Conservation (phyloP, 2,888 invertebrate genomes). For the Notodonta ziczac region DNA sequence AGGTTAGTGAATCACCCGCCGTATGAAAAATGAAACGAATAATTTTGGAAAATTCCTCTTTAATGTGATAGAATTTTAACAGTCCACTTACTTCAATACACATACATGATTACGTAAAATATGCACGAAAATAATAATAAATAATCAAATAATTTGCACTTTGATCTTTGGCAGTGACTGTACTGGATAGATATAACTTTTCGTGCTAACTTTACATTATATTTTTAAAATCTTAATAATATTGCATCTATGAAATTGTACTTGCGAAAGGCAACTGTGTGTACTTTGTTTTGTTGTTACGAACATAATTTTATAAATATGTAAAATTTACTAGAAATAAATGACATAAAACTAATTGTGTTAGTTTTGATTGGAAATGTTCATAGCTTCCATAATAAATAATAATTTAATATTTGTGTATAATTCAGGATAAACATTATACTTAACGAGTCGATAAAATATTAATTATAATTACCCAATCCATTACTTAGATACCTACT, state of each 20-base stretch:
- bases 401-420: background rate
- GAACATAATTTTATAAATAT: background rate
- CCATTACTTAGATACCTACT: conserved; percentile 27
- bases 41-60: conserved; percentile 57
- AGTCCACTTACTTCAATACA: conserved; percentile 75
- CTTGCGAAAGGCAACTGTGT: conserved; percentile 54
- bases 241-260: conserved; percentile 54
- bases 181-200: conserved; percentile 19
- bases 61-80: conserved; percentile 80
- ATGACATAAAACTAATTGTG: background rate
- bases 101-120: conserved; percentile 39
- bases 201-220: conserved; percentile 36
- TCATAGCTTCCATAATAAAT: background rate
- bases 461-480: conserved; percentile 19
- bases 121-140: conserved; percentile 32
- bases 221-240: conserved; percentile 27
- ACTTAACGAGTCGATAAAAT: conserved; percentile 3
- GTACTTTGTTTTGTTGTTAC: background rate
- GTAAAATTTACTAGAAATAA: background rate
- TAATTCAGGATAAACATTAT: background rate
- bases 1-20: conserved; percentile 36
- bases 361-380: too few relatives aligned
- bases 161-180: conserved; percentile 34
- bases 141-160: conserved; percentile 19
- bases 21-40: conserved; percentile 63